These are phyloP conservation scores for Halcyon leucocephala DNA, from an alignment of 2,797 vertebrate species.

Conservation along the genomic window DNA sequence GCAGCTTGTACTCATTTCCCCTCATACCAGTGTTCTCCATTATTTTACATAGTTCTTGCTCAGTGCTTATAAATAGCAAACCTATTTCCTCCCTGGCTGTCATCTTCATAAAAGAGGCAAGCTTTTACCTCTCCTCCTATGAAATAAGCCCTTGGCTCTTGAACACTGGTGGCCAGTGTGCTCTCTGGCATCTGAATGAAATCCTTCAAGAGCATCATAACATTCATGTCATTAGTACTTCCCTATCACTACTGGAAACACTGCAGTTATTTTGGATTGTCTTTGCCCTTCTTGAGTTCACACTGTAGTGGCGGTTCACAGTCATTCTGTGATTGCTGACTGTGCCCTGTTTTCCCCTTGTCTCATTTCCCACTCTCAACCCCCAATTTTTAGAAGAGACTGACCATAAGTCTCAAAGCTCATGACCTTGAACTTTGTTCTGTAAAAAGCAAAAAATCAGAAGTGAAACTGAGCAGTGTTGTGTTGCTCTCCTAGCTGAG, in stretches of 20 bases:
- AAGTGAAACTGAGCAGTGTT: slow-evolving; percentile 33
- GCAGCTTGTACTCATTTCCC: background rate
- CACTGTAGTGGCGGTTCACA: background rate
- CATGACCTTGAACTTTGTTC: slow-evolving; percentile 17
- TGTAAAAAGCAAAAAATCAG: background rate
- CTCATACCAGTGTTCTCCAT: background rate
- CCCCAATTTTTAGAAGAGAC: background rate
- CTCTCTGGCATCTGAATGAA: background rate
- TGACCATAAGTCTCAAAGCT: background rate
- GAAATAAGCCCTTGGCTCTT: background rate
- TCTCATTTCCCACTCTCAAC: background rate
- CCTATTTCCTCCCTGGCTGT: background rate
- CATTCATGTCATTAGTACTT: background rate
- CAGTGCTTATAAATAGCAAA: background rate
- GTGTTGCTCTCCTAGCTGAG: background rate
- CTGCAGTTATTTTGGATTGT: background rate
- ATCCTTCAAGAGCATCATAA: background rate
- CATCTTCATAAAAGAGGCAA: background rate
- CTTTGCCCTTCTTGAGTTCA: background rate
- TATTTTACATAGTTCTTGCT: background rate
- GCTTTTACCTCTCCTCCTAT: background rate
- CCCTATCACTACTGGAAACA: background rate
- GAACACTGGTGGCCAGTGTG: background rate
- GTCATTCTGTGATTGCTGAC: background rate
- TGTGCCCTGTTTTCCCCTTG: background rate